Evolutionary conservation across 2,113 vertebrate species (phyloP).

Genomic region (Amphilophus citrinellus): DNA sequence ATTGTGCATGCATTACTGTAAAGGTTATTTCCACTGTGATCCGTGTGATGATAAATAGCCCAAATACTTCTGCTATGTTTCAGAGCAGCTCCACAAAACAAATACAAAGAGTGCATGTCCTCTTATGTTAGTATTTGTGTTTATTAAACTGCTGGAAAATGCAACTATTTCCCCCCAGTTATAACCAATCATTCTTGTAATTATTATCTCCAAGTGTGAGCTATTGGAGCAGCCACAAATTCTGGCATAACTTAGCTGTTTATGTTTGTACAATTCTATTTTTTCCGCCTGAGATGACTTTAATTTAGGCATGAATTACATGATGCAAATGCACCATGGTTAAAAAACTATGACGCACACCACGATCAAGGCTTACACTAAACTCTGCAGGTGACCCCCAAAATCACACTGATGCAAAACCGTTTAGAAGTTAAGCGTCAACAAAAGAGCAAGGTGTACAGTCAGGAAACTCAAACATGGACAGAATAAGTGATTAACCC

Average conservation of each 20-base stretch:
- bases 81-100: not conserved
- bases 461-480: not conserved
- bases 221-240: not conserved
- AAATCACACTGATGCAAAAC: not conserved
- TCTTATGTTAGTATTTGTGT: not conserved
- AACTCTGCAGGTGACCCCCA: not conserved
- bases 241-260: not conserved
- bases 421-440: not conserved
- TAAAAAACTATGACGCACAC: not conserved
- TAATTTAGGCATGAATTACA: not conserved
- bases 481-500: slow-evolving; percentile 16
- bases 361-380: not conserved
- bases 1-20: not conserved
- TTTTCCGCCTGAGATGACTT: not conserved
- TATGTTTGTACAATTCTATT: not conserved
- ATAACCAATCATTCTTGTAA: not conserved
- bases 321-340: not conserved
- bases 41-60: not conserved
- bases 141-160: not conserved
- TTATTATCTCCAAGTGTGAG: not conserved
- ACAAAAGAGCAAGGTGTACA: not conserved
- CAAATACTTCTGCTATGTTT: not conserved
- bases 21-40: not conserved
- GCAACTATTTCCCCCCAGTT: not conserved
- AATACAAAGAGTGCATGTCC: not conserved